phyloP scores from a whole-genome alignment of 2,797 vertebrate genomes.

The Gymnodraco acuticeps region DNA sequence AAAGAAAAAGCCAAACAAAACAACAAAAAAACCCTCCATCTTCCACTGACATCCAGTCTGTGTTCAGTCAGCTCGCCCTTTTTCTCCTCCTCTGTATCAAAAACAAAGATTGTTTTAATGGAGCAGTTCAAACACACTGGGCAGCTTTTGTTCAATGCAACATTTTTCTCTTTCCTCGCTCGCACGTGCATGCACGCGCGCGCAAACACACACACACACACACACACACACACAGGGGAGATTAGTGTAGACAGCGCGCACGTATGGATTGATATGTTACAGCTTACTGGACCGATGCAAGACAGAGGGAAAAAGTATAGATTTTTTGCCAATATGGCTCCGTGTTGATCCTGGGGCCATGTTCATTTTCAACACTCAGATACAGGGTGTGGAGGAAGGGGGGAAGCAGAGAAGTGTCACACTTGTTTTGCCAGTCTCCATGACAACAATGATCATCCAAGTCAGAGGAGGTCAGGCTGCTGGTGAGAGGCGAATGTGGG shows the following conservation, averaged over 20 bases:
- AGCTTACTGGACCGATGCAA: conserved; percentile 79
- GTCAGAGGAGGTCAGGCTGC: conserved; percentile 73
- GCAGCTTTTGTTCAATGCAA: conserved; percentile 74
- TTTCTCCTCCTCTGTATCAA: conserved; percentile 75
- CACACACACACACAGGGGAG: conserved; percentile 45
- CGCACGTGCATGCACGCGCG: neutral
- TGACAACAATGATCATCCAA: conserved; percentile 73
- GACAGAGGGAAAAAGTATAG: conserved; percentile 72
- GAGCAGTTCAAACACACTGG: conserved; percentile 77
- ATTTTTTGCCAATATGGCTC: conserved; percentile 82
- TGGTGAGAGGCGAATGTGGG: conserved; percentile 67
- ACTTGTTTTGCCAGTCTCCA: conserved; percentile 79
- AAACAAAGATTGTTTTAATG: conserved; percentile 85
- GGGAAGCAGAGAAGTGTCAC: conserved; percentile 54
- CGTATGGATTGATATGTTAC: conserved; percentile 81
- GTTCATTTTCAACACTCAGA: conserved; percentile 78
- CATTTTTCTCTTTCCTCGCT: conserved; percentile 59
- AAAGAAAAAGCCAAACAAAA: conserved; percentile 77
- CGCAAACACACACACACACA: neutral
- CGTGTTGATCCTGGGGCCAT: conserved; percentile 76
- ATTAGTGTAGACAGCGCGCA: conserved; percentile 65
- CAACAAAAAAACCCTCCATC: conserved; percentile 76
- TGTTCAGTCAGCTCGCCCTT: conserved; percentile 76
- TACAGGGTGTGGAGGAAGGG: neutral
- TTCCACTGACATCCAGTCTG: conserved; percentile 76